Percentiles rank a stretch among this genome's conserved stretches.
These are phyloP conservation scores for Ondatra zibethicus DNA, from an alignment of 2,113 vertebrate species.

Conservation along the genomic window DNA sequence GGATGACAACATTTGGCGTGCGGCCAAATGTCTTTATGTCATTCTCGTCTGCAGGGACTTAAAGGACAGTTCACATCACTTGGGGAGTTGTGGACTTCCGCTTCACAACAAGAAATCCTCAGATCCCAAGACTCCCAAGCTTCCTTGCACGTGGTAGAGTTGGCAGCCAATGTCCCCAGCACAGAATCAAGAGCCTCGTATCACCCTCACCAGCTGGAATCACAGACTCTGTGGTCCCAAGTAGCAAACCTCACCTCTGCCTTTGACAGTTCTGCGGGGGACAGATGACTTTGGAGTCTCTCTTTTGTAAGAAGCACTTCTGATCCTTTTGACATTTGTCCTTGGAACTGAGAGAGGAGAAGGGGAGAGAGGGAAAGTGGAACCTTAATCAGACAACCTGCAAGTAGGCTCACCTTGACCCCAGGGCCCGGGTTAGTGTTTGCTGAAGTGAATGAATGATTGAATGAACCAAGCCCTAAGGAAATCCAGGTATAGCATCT, in stretches of 20 bases:
- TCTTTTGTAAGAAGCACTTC: slow-evolving; percentile 39
- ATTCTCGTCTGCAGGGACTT: background rate
- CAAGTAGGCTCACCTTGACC: too few species aligned
- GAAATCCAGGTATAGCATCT: accelerated
- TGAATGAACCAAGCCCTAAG: background rate
- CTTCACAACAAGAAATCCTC: background rate
- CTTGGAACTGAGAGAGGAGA: slow-evolving; percentile 53
- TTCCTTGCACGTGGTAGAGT: background rate
- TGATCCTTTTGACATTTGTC: background rate
- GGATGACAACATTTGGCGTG: background rate
- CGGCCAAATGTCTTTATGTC: background rate
- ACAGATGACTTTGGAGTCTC: background rate
- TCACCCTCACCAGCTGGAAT: background rate
- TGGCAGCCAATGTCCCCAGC: background rate
- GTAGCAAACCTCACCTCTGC: slow-evolving; percentile 70
- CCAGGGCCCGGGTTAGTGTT: background rate
- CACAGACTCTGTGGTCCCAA: accelerated
- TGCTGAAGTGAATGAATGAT: background rate
- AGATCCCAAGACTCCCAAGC: too few species aligned
- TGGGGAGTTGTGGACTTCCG: accelerated
- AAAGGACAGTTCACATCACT: background rate
- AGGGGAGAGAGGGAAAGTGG: background rate
- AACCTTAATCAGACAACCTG: background rate
- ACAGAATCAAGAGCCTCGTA: background rate
- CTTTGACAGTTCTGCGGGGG: background rate